Base-by-base conservation (phyloP, 2,888 invertebrate species). In the Sesia bembeciformis region DNA sequence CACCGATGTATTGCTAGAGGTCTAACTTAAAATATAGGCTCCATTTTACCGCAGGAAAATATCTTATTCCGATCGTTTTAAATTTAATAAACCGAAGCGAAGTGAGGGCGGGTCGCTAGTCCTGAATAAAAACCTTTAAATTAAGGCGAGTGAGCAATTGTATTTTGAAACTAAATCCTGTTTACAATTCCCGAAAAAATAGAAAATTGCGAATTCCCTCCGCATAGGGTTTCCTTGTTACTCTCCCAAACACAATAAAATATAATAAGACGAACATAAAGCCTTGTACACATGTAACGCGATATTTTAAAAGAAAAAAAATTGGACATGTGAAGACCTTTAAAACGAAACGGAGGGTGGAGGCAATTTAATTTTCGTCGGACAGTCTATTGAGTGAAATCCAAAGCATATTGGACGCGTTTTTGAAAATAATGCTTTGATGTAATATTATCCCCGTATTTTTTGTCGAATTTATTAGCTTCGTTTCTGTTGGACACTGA, bases 371-470 rank as follows among this genome's bases (percentile, higher is more conserved):
- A 87, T 88, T 87, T 84, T 68, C 72, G 66, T 63, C 70, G 77
- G 82, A 78, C 84, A 74, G 72, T 70, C 74, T 71, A 80, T 82
- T 80, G 82, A 81, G 78, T 76, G 84, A 82, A 88, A 87, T 86
- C 82, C 77, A 72, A 81, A 86, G 82, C 85, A 86, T 84, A 85
- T 82, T 80, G 86, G 78, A 78, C 76, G 73, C 62, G 52, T 42
- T 53, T 42, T 53, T 38, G 39, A 40, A 53, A 39, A 51, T 39
- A 51, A 43, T 42, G 23, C 52, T 53, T 52, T 52, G 85, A 85
- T 78, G 82, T 85, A 78, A 85, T 79, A 68, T 72, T 67, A 78
- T 74, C 76, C 76, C 75, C 69, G n/a, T 52, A 67, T 70, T 74
- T 70, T 63, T 66, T 40, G 40, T 40, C 7, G 40, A 66, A 67